Conservation (phyloP, 92 coral and sea anemone genomes). For the Anthopleura xanthogrammica region DNA sequence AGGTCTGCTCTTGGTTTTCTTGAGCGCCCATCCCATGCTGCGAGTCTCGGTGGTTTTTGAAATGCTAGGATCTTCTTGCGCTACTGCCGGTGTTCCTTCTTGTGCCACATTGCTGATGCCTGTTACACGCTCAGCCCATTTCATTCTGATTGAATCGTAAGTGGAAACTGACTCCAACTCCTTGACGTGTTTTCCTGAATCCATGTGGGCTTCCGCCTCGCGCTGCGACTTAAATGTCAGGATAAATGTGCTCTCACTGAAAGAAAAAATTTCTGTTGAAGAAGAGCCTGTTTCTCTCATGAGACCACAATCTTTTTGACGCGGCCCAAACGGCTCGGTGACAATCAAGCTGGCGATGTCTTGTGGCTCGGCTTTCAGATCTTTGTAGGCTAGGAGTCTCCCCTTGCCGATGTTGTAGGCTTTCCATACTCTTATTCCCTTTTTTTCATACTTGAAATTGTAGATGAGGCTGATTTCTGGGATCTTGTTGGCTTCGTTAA, state of each 20-base stretch:
- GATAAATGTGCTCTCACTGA: neutral
- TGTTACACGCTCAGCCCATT: slow-evolving; percentile 9
- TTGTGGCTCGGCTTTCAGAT: neutral
- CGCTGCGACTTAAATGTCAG: neutral
- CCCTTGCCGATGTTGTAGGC: neutral
- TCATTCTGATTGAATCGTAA: neutral
- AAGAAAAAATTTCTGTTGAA: neutral
- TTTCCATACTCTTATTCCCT: neutral
- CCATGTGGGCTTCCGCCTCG: slow-evolving; percentile 3
- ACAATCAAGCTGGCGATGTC: neutral
- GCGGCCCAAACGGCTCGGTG: slow-evolving; percentile 1
- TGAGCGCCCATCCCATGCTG: slow-evolving; percentile 31
- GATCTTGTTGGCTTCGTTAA: slow-evolving; percentile 27
- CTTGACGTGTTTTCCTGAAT: neutral
- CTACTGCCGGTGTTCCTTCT: neutral
- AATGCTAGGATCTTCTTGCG: neutral
- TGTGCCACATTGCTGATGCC: neutral
- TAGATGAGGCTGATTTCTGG: neutral
- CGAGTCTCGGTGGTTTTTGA: neutral
- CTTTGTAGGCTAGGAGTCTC: neutral
- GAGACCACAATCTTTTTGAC: slow-evolving; percentile 7
- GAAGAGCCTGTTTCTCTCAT: neutral
- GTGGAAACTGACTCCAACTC: slow-evolving; percentile 1
- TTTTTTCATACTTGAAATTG: neutral
- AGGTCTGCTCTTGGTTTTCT: slow-evolving; percentile 8